Conservation (phyloP, 2,888 invertebrate genomes). For the Ceramica pisi region DNA sequence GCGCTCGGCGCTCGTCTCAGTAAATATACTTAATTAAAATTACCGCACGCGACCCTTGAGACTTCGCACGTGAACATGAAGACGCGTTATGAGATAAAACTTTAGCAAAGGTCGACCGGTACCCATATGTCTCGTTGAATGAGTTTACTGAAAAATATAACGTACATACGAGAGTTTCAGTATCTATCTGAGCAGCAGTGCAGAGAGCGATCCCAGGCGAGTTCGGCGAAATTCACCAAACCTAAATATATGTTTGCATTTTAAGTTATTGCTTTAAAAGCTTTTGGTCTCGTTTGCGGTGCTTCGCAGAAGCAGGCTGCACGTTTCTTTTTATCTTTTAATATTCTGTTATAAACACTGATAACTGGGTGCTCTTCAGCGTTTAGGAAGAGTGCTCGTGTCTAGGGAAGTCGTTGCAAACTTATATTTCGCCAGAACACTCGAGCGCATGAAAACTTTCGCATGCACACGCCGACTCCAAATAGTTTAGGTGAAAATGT, state of each 20-base stretch:
- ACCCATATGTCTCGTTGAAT: slow-evolving; percentile 28
- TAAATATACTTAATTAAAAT: slow-evolving; percentile 90
- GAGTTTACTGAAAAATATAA: slow-evolving; percentile 42
- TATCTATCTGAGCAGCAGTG: slow-evolving; percentile 24
- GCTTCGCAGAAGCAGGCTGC: not conserved
- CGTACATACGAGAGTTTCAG: slow-evolving; percentile 15
- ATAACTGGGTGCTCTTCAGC: slow-evolving; percentile 11
- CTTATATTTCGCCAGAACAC: slow-evolving; percentile 43
- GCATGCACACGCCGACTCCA: slow-evolving; percentile 39
- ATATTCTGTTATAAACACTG: slow-evolving; percentile 21
- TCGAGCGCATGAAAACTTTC: slow-evolving; percentile 48
- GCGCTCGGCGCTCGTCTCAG: slow-evolving; percentile 79
- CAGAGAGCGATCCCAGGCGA: slow-evolving; percentile 26
- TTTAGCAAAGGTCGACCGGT: slow-evolving; percentile 69
- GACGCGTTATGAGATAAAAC: slow-evolving; percentile 79
- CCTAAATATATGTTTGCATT: slow-evolving; percentile 47
- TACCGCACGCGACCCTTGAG: slow-evolving; percentile 82
- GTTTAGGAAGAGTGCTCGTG: slow-evolving; percentile 31
- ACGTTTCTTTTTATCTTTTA: slow-evolving; percentile 30
- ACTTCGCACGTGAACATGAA: slow-evolving; percentile 77
- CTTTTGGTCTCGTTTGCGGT: slow-evolving; percentile 39
- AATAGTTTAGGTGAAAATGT: slow-evolving; percentile 53
- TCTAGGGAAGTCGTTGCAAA: slow-evolving; percentile 41
- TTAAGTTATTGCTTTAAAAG: slow-evolving; percentile 52
- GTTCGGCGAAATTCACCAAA: slow-evolving; percentile 29